These are phyloP conservation scores for Oxystoma pomonae DNA, from an alignment of 2,888 invertebrate genomes.

Conservation along the genomic window DNA sequence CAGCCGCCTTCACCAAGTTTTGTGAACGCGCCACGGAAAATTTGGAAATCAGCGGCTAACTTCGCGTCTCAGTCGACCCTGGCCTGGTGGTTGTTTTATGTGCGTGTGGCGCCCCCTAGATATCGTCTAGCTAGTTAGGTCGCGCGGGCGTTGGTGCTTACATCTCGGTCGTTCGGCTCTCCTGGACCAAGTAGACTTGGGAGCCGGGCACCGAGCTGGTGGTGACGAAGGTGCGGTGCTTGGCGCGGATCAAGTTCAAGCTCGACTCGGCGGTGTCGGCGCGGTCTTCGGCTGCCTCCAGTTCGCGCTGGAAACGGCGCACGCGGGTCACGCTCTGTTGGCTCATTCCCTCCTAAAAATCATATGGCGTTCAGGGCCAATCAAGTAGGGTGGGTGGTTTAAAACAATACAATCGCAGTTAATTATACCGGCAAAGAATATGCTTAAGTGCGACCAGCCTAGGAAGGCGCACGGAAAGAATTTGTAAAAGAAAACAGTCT, in stretches of 20 bases:
- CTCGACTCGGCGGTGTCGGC: conserved; percentile 94
- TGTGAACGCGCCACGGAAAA: too few species aligned
- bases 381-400: too few species aligned
- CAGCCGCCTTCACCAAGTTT: too few species aligned
- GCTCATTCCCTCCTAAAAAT: conserved; percentile 80
- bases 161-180: conserved; percentile 55
- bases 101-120: not conserved
- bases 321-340: conserved; percentile 92
- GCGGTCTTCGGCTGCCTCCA: conserved; percentile 96
- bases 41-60: too few species aligned
- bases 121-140: not conserved
- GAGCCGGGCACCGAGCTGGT: conserved; percentile 89
- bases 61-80: not conserved
- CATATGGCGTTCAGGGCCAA: too few species aligned
- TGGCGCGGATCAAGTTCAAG: conserved; percentile 91
- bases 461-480: too few species aligned
- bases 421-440: too few species aligned
- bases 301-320: conserved; percentile 96
- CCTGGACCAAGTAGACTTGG: conserved; percentile 79
- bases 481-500: too few species aligned
- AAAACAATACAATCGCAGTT: too few species aligned
- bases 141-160: not conserved
- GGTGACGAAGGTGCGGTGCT: conserved; percentile 97
- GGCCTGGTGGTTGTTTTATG: not conserved
- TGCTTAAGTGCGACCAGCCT: too few species aligned